Evolutionary conservation across 2,797 vertebrate species (phyloP).

Genomic region (Morelia viridis): DNA sequence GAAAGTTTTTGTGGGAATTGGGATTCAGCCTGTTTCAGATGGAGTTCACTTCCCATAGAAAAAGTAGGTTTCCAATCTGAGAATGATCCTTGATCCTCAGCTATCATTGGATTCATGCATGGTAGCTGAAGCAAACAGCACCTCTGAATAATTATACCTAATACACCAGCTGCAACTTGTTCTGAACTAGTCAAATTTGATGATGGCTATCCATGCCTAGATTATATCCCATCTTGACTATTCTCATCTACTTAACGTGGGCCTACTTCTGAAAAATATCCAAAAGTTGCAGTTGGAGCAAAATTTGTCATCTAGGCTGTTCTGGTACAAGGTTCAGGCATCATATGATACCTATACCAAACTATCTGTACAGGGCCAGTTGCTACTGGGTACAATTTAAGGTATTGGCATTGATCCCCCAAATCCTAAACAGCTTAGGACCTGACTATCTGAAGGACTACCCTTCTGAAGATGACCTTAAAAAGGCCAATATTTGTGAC

Average conservation of each 20-base stretch:
- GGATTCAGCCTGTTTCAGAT: not conserved
- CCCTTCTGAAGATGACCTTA: not conserved
- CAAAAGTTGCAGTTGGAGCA: not conserved
- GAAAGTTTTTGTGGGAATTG: not conserved
- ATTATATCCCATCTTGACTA: not conserved
- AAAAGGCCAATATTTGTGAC: not conserved
- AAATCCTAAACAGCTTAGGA: not conserved
- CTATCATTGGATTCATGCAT: not conserved
- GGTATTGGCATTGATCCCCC: not conserved
- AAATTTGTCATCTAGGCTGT: not conserved
- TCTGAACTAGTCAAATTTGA: not conserved
- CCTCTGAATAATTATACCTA: not conserved
- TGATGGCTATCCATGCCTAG: not conserved
- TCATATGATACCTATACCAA: not conserved
- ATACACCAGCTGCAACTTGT: not conserved
- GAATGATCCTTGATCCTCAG: not conserved
- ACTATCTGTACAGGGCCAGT: not conserved
- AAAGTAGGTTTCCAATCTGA: not conserved
- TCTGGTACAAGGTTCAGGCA: not conserved
- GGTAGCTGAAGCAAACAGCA: not conserved
- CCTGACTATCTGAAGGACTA: not conserved
- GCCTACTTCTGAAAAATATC: not conserved
- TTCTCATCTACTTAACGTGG: not conserved
- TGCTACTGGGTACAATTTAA: not conserved
- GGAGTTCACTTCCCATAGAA: not conserved